Conservation (phyloP, 2,888 invertebrate genomes). For the Taenaris catops region DNA sequence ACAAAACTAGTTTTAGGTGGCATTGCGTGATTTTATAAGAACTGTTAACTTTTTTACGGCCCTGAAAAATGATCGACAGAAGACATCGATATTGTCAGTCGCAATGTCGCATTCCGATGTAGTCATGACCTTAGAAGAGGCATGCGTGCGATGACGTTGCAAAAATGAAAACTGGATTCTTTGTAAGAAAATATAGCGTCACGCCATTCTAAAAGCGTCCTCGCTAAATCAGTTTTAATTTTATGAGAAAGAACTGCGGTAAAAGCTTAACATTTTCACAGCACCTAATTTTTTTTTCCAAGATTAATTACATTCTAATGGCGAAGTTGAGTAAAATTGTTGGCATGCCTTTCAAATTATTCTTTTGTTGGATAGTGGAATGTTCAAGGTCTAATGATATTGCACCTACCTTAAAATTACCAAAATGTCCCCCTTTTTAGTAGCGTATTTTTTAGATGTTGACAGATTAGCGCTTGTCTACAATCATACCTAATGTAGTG, state of each 20-base stretch:
- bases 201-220: constrained; percentile 23
- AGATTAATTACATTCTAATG: constrained; percentile 11
- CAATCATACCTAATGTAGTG: no score
- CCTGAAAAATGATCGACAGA: no score
- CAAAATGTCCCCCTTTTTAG: no score
- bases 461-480: no score
- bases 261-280: constrained; percentile 11
- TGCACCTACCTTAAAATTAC: no score
- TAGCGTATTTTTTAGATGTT: no score
- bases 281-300: constrained; percentile 6
- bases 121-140: constrained; percentile 13
- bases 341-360: constrained; percentile 4
- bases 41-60: no score
- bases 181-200: constrained; percentile 28
- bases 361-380: constrained; percentile 9
- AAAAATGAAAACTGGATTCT: constrained; percentile 49
- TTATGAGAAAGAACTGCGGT: constrained; percentile 9
- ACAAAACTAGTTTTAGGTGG: no score
- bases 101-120: no score
- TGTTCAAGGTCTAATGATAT: not conserved
- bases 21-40: no score
- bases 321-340: constrained; percentile 4
- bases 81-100: no score
- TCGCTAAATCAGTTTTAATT: constrained; percentile 23
- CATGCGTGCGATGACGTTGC: constrained; percentile 52